A percentile compares a stretch with the other conserved stretches of the same genome.
Conservation (phyloP, 2,113 vertebrate genomes). For the Geococcyx californianus region DNA sequence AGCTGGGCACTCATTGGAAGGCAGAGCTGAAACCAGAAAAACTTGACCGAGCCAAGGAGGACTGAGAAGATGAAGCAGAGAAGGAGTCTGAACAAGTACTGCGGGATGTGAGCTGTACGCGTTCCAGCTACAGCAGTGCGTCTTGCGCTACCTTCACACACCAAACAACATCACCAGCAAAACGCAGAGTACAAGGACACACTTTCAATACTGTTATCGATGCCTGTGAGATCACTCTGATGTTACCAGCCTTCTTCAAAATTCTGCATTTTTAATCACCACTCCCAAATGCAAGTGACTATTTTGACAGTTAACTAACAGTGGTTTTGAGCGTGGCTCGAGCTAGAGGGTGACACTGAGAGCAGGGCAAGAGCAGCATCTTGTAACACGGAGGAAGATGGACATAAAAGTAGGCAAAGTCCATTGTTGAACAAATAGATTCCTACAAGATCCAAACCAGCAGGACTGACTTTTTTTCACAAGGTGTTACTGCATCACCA, state of each 20-base stretch:
- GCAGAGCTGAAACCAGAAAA: background rate
- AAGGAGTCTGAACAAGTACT: background rate
- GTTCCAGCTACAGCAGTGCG: background rate
- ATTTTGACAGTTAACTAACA: background rate
- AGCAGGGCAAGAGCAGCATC: background rate
- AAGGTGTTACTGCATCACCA: background rate
- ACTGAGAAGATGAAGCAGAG: background rate
- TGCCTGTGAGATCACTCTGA: background rate
- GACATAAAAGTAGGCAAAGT: background rate
- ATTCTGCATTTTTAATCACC: background rate
- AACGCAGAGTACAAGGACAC: background rate
- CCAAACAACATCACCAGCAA: background rate
- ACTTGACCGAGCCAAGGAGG: background rate
- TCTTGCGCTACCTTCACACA: background rate
- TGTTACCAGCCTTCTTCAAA: background rate
- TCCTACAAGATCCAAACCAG: background rate
- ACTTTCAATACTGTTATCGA: fast-evolving
- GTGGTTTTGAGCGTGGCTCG: background rate
- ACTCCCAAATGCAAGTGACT: background rate
- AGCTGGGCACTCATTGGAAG: background rate
- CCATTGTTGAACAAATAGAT: background rate
- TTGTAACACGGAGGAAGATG: background rate
- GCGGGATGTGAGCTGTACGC: background rate
- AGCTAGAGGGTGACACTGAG: background rate
- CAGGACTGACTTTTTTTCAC: background rate